These are phyloP conservation scores for Heliconius erato DNA, from an alignment of 2,888 invertebrate species.

Conservation along the genomic window DNA sequence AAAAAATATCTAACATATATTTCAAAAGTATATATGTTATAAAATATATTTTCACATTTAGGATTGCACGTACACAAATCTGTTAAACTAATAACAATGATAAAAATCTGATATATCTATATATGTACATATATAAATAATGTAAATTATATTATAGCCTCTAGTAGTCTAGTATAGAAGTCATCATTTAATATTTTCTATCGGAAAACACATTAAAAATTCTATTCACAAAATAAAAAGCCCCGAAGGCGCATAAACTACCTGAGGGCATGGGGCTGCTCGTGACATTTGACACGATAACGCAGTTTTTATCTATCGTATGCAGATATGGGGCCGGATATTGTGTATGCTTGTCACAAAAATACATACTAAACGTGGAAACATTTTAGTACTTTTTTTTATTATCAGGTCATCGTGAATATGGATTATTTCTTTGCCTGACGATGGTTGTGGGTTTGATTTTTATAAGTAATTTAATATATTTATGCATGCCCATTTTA, in stretches of 20 bases:
- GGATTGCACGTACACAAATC: no score
- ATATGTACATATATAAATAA: no score
- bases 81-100: no score
- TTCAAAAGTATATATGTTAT: no score
- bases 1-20: no score
- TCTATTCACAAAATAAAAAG: background rate
- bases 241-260: background rate
- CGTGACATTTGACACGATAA: slow-evolving; percentile 24
- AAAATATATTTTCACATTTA: no score
- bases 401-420: background rate
- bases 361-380: slow-evolving; percentile 13
- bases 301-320: slow-evolving; percentile 18
- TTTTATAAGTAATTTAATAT: no score
- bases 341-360: slow-evolving; percentile 30
- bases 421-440: background rate
- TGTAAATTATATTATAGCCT: no score
- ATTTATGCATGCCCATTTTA: no score
- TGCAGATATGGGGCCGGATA: slow-evolving; percentile 7
- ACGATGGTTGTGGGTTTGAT: background rate
- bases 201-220: background rate
- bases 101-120: no score
- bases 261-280: slow-evolving; percentile 21
- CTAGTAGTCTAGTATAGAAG: no score
- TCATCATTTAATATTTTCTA: no score
- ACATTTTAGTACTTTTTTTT: background rate